phyloP scores from a whole-genome alignment of 2,113 vertebrate genomes.

The Gila orcuttii region DNA sequence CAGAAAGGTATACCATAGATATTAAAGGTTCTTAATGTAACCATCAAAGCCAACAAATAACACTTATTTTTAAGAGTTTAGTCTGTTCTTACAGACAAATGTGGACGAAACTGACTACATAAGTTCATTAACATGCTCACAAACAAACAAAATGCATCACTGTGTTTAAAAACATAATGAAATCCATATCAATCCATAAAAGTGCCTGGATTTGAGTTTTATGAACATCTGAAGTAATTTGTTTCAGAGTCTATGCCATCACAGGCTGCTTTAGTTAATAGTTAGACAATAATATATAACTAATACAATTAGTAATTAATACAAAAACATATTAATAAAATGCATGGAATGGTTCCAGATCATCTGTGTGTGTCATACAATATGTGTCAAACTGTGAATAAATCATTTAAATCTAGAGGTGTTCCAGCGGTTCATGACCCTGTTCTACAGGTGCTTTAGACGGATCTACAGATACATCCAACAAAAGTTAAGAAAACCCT shows the following conservation, averaged over 20 bases:
- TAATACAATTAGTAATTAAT: no score
- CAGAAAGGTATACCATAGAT: background rate
- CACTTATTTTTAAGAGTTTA: background rate
- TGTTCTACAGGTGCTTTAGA: background rate
- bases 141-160: background rate
- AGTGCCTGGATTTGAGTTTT: background rate
- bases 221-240: background rate
- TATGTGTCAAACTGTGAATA: background rate
- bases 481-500: background rate
- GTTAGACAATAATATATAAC: background rate
- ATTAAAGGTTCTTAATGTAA: background rate
- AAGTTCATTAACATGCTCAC: background rate
- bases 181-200: background rate
- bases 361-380: no score
- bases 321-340: no score
- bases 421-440: background rate
- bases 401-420: background rate
- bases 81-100: background rate
- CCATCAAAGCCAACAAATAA: background rate
- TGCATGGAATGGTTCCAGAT: no score
- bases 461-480: background rate
- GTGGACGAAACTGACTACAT: no score
- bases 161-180: background rate
- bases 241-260: background rate
- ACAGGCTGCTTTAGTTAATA: background rate